phyloP scores from a whole-genome alignment of 1,140 invertebrate genomes.

The Tetramorium simillimum region DNA sequence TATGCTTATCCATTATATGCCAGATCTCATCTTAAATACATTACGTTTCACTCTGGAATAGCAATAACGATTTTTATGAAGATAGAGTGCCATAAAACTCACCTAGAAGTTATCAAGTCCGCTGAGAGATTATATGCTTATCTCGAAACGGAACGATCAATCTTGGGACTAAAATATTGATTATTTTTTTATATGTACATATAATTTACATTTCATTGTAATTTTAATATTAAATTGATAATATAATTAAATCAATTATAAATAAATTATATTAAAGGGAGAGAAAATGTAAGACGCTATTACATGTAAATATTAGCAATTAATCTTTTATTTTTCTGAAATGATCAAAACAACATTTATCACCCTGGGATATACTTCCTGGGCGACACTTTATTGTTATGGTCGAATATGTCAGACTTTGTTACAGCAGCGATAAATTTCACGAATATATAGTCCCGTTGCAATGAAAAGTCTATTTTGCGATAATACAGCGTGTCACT shows the following conservation, averaged over 20 bases:
- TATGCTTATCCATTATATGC: not conserved
- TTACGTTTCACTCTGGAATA: not conserved
- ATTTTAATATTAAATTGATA: not conserved
- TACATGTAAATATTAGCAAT: not conserved
- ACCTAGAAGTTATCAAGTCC: not conserved
- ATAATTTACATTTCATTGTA: not conserved
- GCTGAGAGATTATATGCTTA: not conserved
- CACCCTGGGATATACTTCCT: not conserved
- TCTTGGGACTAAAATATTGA: not conserved
- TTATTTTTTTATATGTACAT: not conserved
- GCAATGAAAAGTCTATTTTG: conserved; percentile 18
- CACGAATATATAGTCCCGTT: not conserved
- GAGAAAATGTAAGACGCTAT: not conserved
- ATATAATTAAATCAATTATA: no score
- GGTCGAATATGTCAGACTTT: not conserved
- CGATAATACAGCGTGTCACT: not conserved
- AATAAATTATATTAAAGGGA: not conserved
- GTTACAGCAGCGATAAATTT: conserved; percentile 2
- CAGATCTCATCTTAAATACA: not conserved
- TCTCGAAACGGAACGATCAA: not conserved
- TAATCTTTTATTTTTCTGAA: not conserved
- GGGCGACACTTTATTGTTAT: not conserved
- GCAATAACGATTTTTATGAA: conserved; percentile 7
- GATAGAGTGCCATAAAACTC: not conserved
- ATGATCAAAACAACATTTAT: not conserved